A percentile compares a stretch with the other conserved stretches of the same genome.
Evolutionary conservation across 2,113 vertebrate genomes (phyloP).

Genomic region (Rhegmatorhina hoffmannsi): DNA sequence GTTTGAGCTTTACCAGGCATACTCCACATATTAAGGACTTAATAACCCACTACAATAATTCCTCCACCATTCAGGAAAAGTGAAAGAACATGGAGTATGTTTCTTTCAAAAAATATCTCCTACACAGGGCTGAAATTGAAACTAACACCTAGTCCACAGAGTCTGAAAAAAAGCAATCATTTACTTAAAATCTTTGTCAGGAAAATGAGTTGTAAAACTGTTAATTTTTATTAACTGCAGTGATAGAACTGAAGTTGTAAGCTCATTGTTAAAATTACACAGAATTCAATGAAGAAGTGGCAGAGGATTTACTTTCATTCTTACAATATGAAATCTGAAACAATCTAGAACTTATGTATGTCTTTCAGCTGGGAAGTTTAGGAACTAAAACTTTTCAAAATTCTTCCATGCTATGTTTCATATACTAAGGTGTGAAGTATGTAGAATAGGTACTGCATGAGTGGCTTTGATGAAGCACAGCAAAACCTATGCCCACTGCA

Average conservation of each 20-base stretch:
- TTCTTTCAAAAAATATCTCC: not conserved
- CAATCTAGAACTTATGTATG: not conserved
- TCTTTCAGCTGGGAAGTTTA: not conserved
- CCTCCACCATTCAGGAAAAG: not conserved
- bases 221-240: not conserved
- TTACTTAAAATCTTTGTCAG: not conserved
- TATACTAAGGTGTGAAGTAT: not conserved
- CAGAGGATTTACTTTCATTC: not conserved
- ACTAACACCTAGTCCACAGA: not conserved
- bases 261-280: not conserved
- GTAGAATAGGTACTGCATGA: not conserved
- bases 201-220: not conserved
- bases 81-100: not conserved
- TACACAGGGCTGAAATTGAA: not conserved
- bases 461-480: not conserved
- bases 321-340: not conserved
- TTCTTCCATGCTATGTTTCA: not conserved
- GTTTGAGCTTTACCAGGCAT: not conserved
- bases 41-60: not conserved
- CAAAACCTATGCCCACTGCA: not conserved
- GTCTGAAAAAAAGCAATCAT: not conserved
- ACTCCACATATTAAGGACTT: not conserved
- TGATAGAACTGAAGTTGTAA: not conserved
- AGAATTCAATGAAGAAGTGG: not conserved
- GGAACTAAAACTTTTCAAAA: not conserved